Base-by-base conservation (phyloP, 2,888 invertebrate genomes). In the Harmothoe impar region DNA sequence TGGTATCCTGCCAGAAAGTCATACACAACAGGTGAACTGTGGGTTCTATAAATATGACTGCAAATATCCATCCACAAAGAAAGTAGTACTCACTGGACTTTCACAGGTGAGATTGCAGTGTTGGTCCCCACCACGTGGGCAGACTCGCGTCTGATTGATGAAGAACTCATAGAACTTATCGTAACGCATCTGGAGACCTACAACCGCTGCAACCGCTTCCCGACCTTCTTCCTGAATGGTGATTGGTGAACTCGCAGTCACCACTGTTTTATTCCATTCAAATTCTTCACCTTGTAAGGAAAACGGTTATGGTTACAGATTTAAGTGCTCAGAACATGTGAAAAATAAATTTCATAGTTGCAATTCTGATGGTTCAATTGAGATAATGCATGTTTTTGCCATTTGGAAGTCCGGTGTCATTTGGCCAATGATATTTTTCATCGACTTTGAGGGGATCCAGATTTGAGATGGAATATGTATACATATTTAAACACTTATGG, bases 111-210 rank as follows among this genome's bases (percentile, higher is more conserved):
- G 35, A 33, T 91, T 91, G 62, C 91, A 91, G 17, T n/a, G n/a
- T 23, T 25, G 25, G 52, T 56, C 78, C 51, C 20, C 62, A 43
- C 20, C 62, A n/a, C 91, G 33, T 5, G 89, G 84, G 52, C 91
- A 92, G 5, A 43, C 43, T 25, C 77, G 20, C 0, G 92, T 91
- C 52, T 84, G 52, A 81, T 88, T 91, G 85, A 92, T 88, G 68
- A 92, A 92, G 72, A 91, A 91, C 56, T 92, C 91, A n/a, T 91
- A 89, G 89, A 93, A 92, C 33, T 89, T 90, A 15, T 51, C 62
- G 90, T 93, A 93, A 52, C 91, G 92, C 94, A 95, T 94, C 93
- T 93, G 94, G 77, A 94, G 92, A 0, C 95, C 95, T 0, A 94
- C 93, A 1, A 94, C 94, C 0, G 94, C 94, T 10, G 94, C 93